phyloP scores from a whole-genome alignment of 2,888 invertebrate genomes.

The Drymonia ruficornis region DNA sequence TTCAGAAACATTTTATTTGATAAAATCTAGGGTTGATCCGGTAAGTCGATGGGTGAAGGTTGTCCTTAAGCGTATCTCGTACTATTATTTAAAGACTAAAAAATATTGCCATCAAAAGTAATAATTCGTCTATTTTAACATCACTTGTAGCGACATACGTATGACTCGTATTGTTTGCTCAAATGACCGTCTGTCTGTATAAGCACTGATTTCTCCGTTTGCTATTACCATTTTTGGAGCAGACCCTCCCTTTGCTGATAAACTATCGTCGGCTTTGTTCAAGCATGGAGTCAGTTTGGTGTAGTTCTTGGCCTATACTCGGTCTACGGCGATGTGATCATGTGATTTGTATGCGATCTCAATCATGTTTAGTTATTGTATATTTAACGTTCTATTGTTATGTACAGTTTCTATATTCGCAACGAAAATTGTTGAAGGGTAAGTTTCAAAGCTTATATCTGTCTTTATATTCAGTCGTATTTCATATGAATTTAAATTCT shows the following conservation, averaged over 20 bases:
- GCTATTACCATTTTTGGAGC: constrained; percentile 66
- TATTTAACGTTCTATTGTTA: constrained; percentile 56
- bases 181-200: constrained; percentile 53
- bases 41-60: too few species aligned
- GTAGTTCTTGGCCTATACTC: constrained; percentile 52
- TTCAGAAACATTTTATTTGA: too few species aligned
- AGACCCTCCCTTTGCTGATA: constrained; percentile 71
- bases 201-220: constrained; percentile 73
- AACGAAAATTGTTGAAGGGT: constrained; percentile 69
- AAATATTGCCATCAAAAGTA: too few species aligned
- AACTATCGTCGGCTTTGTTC: constrained; percentile 60
- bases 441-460: too few species aligned
- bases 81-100: too few species aligned
- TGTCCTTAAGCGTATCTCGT: too few species aligned
- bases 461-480: too few species aligned
- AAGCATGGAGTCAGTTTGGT: constrained; percentile 58
- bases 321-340: constrained; percentile 37
- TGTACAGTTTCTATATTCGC: constrained; percentile 60
- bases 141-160: constrained; percentile 1
- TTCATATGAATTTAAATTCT: too few species aligned
- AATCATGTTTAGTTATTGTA: constrained; percentile 69
- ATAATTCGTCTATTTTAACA: too few species aligned
- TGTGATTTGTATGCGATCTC: constrained; percentile 46
- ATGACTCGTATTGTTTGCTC: constrained; percentile 47
- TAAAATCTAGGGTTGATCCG: too few species aligned